These are phyloP conservation scores for Gryllus bimaculatus DNA, from an alignment of 1,140 invertebrate genomes.

Conservation along the genomic window DNA sequence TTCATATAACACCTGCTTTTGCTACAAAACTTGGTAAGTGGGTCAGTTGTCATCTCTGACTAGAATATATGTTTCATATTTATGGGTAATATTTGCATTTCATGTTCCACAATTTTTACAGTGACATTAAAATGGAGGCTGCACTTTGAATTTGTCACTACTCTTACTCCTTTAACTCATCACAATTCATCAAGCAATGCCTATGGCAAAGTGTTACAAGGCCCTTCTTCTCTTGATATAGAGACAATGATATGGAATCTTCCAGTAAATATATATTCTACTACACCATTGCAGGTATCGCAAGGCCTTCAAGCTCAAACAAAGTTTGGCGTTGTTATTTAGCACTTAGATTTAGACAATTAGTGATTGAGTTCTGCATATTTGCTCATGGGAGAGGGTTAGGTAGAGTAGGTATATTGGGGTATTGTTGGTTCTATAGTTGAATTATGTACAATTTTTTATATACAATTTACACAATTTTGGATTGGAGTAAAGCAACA, in stretches of 20 bases:
- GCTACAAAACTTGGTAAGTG: slow-evolving; percentile 65
- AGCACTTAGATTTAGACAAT: neutral
- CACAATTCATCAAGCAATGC: slow-evolving; percentile 24
- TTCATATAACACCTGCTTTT: slow-evolving; percentile 90
- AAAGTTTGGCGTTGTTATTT: slow-evolving; percentile 25
- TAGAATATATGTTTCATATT: no score
- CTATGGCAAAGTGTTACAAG: slow-evolving; percentile 61
- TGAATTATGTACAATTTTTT: no score
- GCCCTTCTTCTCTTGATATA: slow-evolving; percentile 73
- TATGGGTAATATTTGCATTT: neutral
- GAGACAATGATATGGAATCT: slow-evolving; percentile 98
- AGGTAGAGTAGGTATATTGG: no score
- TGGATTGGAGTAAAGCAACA: no score
- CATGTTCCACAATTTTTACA: slow-evolving; percentile 29
- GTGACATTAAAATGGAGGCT: slow-evolving; percentile 84
- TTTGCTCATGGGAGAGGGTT: no score
- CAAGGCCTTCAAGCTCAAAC: slow-evolving; percentile 35
- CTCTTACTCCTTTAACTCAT: slow-evolving; percentile 34
- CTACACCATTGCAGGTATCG: slow-evolving; percentile 69
- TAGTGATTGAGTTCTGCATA: no score
- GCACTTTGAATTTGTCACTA: slow-evolving; percentile 95
- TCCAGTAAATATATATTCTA: slow-evolving; percentile 85
- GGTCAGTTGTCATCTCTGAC: neutral
- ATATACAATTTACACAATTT: no score
- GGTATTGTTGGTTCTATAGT: no score